Conservation (phyloP, 1,140 invertebrate species). For the Temnothorax nylanderi region DNA sequence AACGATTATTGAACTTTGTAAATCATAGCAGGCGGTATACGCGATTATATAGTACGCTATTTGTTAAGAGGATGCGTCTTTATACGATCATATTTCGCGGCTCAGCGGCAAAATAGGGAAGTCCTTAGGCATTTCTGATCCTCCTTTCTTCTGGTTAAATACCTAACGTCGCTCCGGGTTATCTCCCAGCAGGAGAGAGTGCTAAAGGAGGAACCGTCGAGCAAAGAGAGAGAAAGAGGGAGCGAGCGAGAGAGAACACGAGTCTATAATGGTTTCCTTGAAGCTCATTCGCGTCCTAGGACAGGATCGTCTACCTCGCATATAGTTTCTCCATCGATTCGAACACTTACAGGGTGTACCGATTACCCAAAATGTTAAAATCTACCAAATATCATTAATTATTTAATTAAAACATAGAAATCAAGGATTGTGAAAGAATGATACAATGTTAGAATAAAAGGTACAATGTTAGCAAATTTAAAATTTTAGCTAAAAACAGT, state of each 20-base stretch:
- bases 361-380: constrained; percentile 32
- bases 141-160: constrained; percentile 65
- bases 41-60: not conserved
- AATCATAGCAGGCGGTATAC: not conserved
- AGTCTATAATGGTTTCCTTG: constrained; percentile 78
- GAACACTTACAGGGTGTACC: constrained; percentile 63
- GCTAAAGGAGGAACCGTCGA: constrained; percentile 39
- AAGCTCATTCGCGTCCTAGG: constrained; percentile 69
- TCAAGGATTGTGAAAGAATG: not conserved
- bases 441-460: not conserved
- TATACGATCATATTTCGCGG: constrained; percentile 37
- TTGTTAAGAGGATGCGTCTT: constrained; percentile 5
- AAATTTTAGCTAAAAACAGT: not conserved
- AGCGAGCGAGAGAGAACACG: constrained; percentile 45
- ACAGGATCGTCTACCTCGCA: constrained; percentile 62
- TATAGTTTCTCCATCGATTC: constrained; percentile 26
- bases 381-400: not conserved
- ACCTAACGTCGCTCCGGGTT: constrained; percentile 58
- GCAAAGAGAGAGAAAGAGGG: constrained; percentile 33
- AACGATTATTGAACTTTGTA: not conserved
- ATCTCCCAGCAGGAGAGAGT: constrained; percentile 54
- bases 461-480: not conserved
- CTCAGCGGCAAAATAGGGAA: constrained; percentile 23
- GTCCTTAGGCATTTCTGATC: constrained; percentile 61
- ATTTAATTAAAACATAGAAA: not conserved